phyloP scores from a whole-genome alignment of 2,113 vertebrate genomes.

The Alethe diademata region DNA sequence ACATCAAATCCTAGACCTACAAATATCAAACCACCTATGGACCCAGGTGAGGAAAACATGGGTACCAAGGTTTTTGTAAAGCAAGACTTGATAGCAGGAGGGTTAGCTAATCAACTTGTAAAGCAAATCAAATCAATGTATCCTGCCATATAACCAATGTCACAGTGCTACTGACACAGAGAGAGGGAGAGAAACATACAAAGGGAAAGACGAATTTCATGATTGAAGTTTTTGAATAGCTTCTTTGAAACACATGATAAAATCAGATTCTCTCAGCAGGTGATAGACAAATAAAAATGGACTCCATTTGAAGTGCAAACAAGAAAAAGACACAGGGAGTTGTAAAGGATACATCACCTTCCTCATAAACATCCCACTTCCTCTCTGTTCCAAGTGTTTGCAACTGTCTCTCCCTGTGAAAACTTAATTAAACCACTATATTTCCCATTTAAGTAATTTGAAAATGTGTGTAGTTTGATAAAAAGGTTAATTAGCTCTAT shows the following conservation, averaged over 20 bases:
- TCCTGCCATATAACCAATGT: slow-evolving; percentile 21
- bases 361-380: slow-evolving; percentile 18
- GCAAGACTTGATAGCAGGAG: slow-evolving; percentile 11
- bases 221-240: slow-evolving; percentile 58
- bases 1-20: neutral
- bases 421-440: slow-evolving; percentile 69
- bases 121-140: slow-evolving; percentile 42
- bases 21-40: neutral
- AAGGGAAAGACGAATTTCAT: slow-evolving; percentile 4
- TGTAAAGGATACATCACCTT: slow-evolving; percentile 14
- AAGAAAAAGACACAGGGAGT: slow-evolving; percentile 31
- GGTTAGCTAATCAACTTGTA: neutral
- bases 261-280: slow-evolving; percentile 47
- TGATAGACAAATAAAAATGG: slow-evolving; percentile 49
- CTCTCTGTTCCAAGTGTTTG: slow-evolving; percentile 29
- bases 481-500: slow-evolving; percentile 53
- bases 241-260: slow-evolving; percentile 61
- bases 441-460: slow-evolving; percentile 50
- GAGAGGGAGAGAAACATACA: slow-evolving; percentile 11
- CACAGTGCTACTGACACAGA: neutral
- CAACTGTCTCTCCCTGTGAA: slow-evolving; percentile 50
- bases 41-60: neutral
- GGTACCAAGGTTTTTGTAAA: neutral
- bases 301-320: slow-evolving; percentile 48
- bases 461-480: slow-evolving; percentile 29